Conservation (phyloP, 2,113 vertebrate species). For the Xenopus laevis region DNA sequence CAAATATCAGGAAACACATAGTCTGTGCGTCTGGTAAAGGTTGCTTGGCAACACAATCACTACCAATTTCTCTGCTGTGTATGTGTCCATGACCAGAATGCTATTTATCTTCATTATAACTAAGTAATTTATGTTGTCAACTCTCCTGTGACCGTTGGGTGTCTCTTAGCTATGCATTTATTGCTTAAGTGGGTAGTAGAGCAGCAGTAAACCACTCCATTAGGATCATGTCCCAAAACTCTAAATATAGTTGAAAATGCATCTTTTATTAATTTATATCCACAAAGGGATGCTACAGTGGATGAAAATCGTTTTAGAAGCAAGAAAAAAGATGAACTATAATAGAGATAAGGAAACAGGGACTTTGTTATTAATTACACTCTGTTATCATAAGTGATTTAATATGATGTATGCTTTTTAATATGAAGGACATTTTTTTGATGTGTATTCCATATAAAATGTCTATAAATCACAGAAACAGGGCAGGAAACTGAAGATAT, state of each 20-base stretch:
- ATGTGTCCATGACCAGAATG: constrained; percentile 51
- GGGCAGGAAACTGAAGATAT: no score
- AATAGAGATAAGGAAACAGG: no score
- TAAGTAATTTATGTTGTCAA: constrained; percentile 62
- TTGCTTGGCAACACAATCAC: constrained; percentile 72
- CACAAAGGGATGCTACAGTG: neutral
- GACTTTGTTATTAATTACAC: no score
- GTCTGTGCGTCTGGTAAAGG: constrained; percentile 49
- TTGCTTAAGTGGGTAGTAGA: constrained; percentile 49
- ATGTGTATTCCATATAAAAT: no score
- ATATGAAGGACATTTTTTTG: no score
- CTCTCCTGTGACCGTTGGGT: constrained; percentile 56
- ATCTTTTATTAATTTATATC: neutral
- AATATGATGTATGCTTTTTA: no score
- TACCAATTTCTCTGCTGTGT: constrained; percentile 54
- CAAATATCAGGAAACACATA: constrained; percentile 42
- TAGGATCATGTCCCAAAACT: constrained; percentile 42
- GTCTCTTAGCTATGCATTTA: constrained; percentile 58
- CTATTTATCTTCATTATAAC: constrained; percentile 70
- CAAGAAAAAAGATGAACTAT: no score
- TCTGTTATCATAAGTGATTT: no score
- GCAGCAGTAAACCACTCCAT: constrained; percentile 34
- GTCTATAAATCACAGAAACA: no score
- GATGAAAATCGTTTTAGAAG: neutral
- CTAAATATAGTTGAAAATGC: neutral